Percentiles rank a stretch among this genome's conserved stretches.
Evolutionary conservation across 2,113 vertebrate species (phyloP).

Genomic region (Syngnathoides biaculeatus): DNA sequence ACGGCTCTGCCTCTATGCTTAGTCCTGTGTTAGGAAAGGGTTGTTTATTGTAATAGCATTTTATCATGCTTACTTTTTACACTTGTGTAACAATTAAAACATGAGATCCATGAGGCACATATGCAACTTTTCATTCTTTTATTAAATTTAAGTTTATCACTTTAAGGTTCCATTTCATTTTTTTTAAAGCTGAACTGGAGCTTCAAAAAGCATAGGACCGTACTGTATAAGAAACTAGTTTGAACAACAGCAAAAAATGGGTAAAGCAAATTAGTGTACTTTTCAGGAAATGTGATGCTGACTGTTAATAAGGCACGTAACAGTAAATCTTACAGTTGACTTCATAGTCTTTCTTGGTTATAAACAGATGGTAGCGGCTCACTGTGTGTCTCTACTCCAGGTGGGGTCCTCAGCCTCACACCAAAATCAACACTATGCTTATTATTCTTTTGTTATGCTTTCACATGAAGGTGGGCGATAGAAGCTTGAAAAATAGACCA

Average conservation of each 20-base stretch:
- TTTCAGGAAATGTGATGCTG: background rate
- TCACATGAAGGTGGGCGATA: slow-evolving; percentile 48
- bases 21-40: too few species aligned
- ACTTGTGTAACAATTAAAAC: background rate
- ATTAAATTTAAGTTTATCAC: too few species aligned
- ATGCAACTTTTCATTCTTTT: background rate
- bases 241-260: background rate
- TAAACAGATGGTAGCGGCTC: slow-evolving; percentile 42
- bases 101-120: background rate
- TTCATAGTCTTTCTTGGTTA: background rate
- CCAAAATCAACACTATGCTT: slow-evolving; percentile 9
- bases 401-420: slow-evolving; percentile 22
- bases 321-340: background rate
- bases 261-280: background rate
- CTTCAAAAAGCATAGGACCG: background rate
- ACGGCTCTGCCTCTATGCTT: too few species aligned
- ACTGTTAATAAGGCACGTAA: background rate
- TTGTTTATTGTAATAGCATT: too few species aligned
- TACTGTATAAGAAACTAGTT: background rate
- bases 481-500: slow-evolving; percentile 42
- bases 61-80: background rate
- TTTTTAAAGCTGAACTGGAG: background rate
- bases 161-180: background rate
- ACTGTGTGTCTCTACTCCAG: slow-evolving; percentile 19
- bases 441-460: slow-evolving; percentile 47